Evolutionary conservation across 1,140 invertebrate species (phyloP).

Genomic region (Trichonephila inaurata): DNA sequence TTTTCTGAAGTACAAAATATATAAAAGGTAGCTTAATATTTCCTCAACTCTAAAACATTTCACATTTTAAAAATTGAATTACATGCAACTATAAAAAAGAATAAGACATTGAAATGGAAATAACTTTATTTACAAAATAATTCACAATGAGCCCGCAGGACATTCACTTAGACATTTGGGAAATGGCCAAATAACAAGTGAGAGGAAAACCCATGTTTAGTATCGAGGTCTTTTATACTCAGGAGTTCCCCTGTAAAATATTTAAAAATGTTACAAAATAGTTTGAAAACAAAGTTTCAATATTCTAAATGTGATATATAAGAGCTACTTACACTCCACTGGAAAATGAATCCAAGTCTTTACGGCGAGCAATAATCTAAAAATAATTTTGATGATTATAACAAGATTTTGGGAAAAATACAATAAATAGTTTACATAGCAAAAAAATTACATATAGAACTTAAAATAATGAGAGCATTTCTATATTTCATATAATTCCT

Average conservation of each 20-base stretch:
- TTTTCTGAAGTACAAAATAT: no score
- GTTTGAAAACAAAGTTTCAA: neutral
- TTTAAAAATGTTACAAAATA: neutral
- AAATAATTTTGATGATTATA: conserved; percentile 43
- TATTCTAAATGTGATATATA: neutral
- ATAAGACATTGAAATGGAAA: no score
- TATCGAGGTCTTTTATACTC: conserved; percentile 71
- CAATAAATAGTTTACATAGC: neutral
- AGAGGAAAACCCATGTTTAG: neutral
- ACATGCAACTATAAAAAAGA: no score
- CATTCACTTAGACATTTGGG: no score
- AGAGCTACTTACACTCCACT: conserved; percentile 73
- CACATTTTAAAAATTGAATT: no score
- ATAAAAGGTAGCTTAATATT: no score
- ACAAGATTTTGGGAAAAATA: neutral
- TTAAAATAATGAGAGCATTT: no score
- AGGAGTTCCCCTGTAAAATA: conserved; percentile 69
- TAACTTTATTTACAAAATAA: neutral
- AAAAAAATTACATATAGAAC: no score
- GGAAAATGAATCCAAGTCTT: conserved; percentile 59
- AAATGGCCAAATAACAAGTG: neutral
- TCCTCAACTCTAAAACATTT: neutral
- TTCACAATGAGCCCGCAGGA: neutral
- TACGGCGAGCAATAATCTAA: conserved; percentile 77
- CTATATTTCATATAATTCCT: no score